These are phyloP conservation scores for Podarcis lilfordi DNA, from an alignment of 2,797 vertebrate species.

Conservation along the genomic window DNA sequence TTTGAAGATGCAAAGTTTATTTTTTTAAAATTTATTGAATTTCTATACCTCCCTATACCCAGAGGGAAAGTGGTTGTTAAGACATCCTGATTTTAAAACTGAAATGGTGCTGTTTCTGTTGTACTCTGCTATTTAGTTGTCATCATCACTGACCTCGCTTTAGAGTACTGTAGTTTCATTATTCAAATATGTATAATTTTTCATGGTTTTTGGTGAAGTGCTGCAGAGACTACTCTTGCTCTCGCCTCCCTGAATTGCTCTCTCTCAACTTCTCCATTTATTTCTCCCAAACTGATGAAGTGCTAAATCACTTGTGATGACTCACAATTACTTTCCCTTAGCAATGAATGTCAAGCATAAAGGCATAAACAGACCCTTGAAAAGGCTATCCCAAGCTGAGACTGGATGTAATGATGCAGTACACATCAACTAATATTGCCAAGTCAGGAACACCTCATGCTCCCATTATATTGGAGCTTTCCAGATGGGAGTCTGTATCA, in stretches of 20 bases:
- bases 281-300: background rate
- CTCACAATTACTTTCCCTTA: slow-evolving; percentile 2
- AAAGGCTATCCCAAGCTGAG: background rate
- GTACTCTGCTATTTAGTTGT: background rate
- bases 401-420: background rate
- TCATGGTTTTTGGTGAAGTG: slow-evolving; percentile 35
- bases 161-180: slow-evolving; percentile 4
- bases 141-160: background rate
- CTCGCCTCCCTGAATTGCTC: background rate
- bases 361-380: slow-evolving; percentile 24
- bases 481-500: too few relatives aligned
- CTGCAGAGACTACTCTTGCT: slow-evolving; percentile 6
- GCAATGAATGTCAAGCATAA: background rate
- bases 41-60: too few relatives aligned
- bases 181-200: slow-evolving; percentile 49
- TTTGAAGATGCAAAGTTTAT: background rate
- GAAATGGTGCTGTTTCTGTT: background rate
- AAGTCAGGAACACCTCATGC: background rate
- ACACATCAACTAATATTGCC: background rate
- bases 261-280: background rate
- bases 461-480: background rate
- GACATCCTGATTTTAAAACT: background rate
- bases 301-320: slow-evolving; percentile 34
- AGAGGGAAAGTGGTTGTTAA: background rate
- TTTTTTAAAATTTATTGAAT: too few relatives aligned